Percentiles rank a stretch among this genome's conserved stretches.
Conservation (phyloP, 2,113 vertebrate genomes). For the Dermatemys mawii region DNA sequence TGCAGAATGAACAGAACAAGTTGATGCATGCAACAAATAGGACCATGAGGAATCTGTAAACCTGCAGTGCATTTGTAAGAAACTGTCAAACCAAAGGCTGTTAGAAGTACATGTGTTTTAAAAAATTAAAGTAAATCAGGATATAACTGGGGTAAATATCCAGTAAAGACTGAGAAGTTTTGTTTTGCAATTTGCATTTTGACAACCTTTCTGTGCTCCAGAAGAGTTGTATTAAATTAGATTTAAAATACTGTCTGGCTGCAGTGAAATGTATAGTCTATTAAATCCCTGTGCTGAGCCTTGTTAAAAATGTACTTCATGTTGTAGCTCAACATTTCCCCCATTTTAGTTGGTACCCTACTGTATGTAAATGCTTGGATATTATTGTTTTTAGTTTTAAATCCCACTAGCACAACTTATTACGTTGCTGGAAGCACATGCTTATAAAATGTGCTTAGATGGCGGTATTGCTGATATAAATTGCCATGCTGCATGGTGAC, state of each 20-base stretch:
- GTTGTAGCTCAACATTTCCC: accelerated
- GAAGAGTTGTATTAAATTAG: not conserved
- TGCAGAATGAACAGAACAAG: not conserved
- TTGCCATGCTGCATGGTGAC: not conserved
- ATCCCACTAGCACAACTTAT: not conserved
- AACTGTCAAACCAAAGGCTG: not conserved
- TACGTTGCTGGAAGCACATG: not conserved
- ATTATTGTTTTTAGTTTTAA: not conserved
- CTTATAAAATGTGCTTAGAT: not conserved
- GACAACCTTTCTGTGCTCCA: not conserved
- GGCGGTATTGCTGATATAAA: not conserved
- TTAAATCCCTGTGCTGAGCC: not conserved
- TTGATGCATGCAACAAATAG: not conserved
- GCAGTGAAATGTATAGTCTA: not conserved
- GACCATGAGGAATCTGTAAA: not conserved
- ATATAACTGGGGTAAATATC: not conserved
- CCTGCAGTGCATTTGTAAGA: not conserved
- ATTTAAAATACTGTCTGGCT: not conserved
- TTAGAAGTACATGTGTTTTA: not conserved
- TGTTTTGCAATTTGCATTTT: not conserved
- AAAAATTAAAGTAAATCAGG: not conserved
- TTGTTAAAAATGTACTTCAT: accelerated
- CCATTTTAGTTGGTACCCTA: not conserved
- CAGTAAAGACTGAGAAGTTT: not conserved
- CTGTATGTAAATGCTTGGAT: not conserved